A percentile compares a stretch with the other conserved stretches of the same genome.
Evolutionary conservation across 2,888 invertebrate genomes (phyloP).

Genomic region (Sylvicola fuscatus): DNA sequence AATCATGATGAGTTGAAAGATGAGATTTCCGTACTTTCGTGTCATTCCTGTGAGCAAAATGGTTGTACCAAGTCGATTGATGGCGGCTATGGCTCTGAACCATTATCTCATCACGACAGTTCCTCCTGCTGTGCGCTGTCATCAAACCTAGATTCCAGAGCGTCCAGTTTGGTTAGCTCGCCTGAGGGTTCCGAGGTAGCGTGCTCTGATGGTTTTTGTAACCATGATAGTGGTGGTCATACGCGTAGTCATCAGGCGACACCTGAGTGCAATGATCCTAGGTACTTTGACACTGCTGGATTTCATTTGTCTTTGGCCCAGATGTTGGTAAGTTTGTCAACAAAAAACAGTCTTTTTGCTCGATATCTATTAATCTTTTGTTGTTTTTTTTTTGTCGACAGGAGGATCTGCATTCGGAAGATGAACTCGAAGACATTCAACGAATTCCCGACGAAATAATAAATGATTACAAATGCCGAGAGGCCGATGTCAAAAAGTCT

Average conservation of each 20-base stretch:
- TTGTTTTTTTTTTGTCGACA: background rate
- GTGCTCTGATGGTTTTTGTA: constrained; percentile 75
- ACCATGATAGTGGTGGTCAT: constrained; percentile 31
- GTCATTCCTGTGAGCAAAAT: constrained; percentile 31
- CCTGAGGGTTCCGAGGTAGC: constrained; percentile 81
- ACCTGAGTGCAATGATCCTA: constrained; percentile 6
- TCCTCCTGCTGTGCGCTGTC: constrained; percentile 16
- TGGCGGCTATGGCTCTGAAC: constrained; percentile 73
- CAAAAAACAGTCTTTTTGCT: too few relatives aligned
- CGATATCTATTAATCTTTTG: too few relatives aligned
- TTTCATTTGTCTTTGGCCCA: constrained; percentile 39
- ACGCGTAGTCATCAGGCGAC: constrained; percentile 4
- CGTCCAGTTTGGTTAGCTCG: constrained; percentile 62
- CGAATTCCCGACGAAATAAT: constrained; percentile 81
- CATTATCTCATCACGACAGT: constrained; percentile 40
- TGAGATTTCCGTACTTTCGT: constrained; percentile 17
- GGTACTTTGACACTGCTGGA: constrained; percentile 8
- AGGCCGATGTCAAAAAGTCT: constrained; percentile 55
- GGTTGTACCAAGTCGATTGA: constrained; percentile 43
- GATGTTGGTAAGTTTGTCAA: constrained; percentile 50
- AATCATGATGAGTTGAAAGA: constrained; percentile 2
- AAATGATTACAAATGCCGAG: constrained; percentile 63
- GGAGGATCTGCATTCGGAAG: constrained; percentile 12
- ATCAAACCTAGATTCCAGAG: constrained; percentile 33
- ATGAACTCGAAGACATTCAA: constrained; percentile 54